Evolutionary conservation across 2,888 invertebrate species (phyloP).

Genomic region (Ormyrus labotus): DNA sequence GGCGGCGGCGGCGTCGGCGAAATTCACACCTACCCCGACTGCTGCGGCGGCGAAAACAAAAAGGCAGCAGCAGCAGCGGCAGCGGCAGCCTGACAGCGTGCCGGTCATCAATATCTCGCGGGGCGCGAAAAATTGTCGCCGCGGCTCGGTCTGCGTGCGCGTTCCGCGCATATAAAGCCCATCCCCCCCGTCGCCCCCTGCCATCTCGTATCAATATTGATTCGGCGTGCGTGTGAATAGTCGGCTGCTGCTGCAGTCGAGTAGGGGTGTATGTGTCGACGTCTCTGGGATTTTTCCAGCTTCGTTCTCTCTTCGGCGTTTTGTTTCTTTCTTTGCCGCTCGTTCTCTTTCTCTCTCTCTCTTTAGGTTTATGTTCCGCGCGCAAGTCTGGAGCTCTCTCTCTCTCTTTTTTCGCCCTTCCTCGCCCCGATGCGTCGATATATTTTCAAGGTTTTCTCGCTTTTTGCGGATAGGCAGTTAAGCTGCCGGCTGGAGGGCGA

Average conservation of each 20-base stretch:
- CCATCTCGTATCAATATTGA: constrained; percentile 63
- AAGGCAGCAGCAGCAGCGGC: neutral
- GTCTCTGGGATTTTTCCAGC: constrained; percentile 24
- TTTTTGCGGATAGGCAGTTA: too few species aligned
- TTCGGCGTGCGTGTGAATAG: constrained; percentile 53
- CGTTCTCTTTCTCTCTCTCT: neutral
- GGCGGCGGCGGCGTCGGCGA: neutral
- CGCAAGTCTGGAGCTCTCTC: too few species aligned
- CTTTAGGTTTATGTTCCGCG: neutral
- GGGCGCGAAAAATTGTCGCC: constrained; percentile 26
- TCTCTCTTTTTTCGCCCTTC: neutral
- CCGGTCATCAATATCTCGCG: constrained; percentile 40
- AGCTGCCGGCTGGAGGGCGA: too few species aligned
- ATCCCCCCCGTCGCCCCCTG: neutral
- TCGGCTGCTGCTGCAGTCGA: constrained; percentile 19
- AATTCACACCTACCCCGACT: too few species aligned
- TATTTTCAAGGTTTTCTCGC: too few species aligned
- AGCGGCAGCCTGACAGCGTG: neutral
- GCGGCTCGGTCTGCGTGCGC: neutral
- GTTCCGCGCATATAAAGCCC: too few species aligned
- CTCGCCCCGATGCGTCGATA: neutral
- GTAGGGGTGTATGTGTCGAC: neutral
- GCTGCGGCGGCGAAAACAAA: neutral
- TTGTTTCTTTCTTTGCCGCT: neutral
- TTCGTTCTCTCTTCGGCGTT: neutral